Evolutionary conservation across 2,113 vertebrate species (phyloP).

Genomic region (Lagopus leucura): DNA sequence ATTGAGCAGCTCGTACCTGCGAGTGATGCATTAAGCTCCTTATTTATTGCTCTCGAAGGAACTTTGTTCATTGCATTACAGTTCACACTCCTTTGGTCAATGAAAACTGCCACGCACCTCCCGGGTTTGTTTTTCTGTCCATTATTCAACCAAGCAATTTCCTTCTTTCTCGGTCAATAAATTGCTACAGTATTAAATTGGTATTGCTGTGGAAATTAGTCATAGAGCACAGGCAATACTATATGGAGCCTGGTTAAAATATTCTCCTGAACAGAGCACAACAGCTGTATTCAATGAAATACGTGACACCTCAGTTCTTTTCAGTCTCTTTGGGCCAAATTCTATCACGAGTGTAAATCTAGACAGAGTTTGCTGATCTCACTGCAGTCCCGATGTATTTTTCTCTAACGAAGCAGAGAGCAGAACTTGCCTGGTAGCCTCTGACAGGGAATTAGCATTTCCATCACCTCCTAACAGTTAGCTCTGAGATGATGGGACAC

Average conservation of each 20-base stretch:
- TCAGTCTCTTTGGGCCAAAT: background rate
- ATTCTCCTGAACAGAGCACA: background rate
- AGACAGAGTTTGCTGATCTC: background rate
- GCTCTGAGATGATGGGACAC: background rate
- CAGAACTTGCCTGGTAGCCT: background rate
- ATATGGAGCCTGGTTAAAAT: background rate
- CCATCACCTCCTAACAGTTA: fast-evolving
- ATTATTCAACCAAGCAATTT: background rate
- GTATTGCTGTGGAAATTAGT: background rate
- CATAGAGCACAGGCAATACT: background rate
- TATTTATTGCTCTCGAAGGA: background rate
- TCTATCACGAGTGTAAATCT: background rate
- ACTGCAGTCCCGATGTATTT: background rate
- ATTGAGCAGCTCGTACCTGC: background rate
- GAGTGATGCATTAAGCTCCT: background rate
- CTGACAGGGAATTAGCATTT: background rate
- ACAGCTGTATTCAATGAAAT: background rate
- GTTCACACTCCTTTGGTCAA: background rate
- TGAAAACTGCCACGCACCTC: background rate
- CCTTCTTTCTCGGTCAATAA: background rate
- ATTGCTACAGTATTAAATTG: background rate
- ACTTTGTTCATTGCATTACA: background rate
- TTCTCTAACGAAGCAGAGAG: background rate
- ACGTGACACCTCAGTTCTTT: background rate
- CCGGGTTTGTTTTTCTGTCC: background rate